Evolutionary conservation across 2,888 invertebrate species (phyloP), one percentile per base, ranked within the genome.

Genomic region (Spodoptera picta): DNA sequence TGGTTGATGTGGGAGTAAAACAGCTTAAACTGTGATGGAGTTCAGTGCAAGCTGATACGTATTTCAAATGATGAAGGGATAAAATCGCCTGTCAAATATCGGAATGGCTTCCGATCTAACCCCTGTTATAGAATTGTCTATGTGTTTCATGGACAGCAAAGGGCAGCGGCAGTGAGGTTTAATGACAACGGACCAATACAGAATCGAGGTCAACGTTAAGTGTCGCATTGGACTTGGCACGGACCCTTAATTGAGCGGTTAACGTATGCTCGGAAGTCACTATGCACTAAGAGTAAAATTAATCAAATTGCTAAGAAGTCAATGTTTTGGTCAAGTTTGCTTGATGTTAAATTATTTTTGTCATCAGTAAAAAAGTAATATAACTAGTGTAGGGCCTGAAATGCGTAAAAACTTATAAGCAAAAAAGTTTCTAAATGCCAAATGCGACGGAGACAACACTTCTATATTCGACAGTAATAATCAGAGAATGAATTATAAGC

Each of bases 121-220:
- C 90, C 89, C 89, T 88, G 87, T 85, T 90, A 86, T 89, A 84
- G 87, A 85, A 87, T 84, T 79, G 82, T 85, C 70, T 69, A 73
- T 71, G 52, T 69, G 66, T 73, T 87, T 84, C 83, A 87, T 86
- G 79, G 81, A 78, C 78, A 86, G 87, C 83, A 83, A 83, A 86
- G 88, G 86, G 85, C 86, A 87, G 81, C 55, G 66, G 67, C 82
- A 87, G 85, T 87, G 82, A 85, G 85, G 86, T 88, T 90, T 92
- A 92, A 93, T 92, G 91, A 91, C 90, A 88, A 88, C 84, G 85
- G 86, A 84, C 90, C 88, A 89, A 90, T 90, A 86, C 88, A 87
- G 88, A 88, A 91, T 90, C 87, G 92, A 89, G 92, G 92, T 91
- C 92, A 88, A 76, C 90, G 80, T 84, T 87, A 88, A 91, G 87